Evolutionary conservation across 1,140 invertebrate species (phyloP).

Genomic region (Rhyzopertha dominica): DNA sequence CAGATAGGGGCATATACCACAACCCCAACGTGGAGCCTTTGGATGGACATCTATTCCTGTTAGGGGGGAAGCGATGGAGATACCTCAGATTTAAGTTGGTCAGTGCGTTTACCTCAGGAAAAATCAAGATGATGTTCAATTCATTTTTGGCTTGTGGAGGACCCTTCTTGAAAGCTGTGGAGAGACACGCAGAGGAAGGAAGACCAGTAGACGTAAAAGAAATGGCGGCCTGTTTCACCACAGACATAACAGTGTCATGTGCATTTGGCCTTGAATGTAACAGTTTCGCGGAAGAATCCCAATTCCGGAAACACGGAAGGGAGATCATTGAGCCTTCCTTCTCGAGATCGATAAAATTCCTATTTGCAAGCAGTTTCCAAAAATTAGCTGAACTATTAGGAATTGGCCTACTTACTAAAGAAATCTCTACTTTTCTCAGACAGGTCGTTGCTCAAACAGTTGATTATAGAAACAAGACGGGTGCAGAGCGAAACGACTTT

Average conservation of each 20-base stretch:
- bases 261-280: conserved; percentile 51
- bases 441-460: conserved; percentile 41
- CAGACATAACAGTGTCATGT: conserved; percentile 49
- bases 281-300: conserved; percentile 43
- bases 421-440: conserved; percentile 26
- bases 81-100: conserved; percentile 42
- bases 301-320: conserved; percentile 37
- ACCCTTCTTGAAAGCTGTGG: conserved; percentile 2
- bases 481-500: conserved; percentile 48
- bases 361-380: too few relatives aligned
- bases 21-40: conserved; percentile 46
- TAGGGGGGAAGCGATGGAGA: conserved; percentile 48
- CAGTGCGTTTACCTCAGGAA: conserved; percentile 50
- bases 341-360: too few relatives aligned
- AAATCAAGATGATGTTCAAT: conserved; percentile 47
- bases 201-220: conserved; percentile 42
- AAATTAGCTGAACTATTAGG: too few relatives aligned
- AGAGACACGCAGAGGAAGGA: background rate
- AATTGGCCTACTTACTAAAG: background rate
- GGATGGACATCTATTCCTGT: conserved; percentile 46
- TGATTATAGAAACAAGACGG: conserved; percentile 44
- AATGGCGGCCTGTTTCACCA: conserved; percentile 45
- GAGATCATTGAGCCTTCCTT: too few relatives aligned
- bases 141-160: conserved; percentile 11
- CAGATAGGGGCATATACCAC: conserved; percentile 42